A percentile compares a stretch with the other conserved stretches of the same genome.
These are phyloP conservation scores for Tubulanus polymorphus DNA, from an alignment of 2,888 invertebrate genomes.

Conservation along the genomic window DNA sequence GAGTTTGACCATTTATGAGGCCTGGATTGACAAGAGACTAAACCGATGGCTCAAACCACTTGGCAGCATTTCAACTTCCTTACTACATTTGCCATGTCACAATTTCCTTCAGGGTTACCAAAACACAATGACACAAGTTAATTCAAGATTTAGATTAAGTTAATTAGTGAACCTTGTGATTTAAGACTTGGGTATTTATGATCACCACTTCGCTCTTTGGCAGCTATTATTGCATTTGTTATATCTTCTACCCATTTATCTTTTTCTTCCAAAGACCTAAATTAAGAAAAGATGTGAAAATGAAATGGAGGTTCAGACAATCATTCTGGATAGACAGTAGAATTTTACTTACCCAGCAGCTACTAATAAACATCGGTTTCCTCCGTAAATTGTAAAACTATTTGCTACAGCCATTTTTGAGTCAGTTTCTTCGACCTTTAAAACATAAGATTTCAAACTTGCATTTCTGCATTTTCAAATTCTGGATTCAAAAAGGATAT, in stretches of 20 bases:
- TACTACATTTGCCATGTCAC: too few relatives aligned
- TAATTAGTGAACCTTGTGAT: slow-evolving; percentile 39
- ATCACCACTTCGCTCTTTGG: slow-evolving; percentile 50
- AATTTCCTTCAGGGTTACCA: too few relatives aligned
- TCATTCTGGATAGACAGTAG: background rate
- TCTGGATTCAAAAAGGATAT: too few relatives aligned
- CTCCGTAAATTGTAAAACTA: slow-evolving; percentile 79
- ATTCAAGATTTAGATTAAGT: too few relatives aligned
- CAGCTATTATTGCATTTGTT: slow-evolving; percentile 59
- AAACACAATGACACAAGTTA: too few relatives aligned
- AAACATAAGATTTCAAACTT: too few relatives aligned
- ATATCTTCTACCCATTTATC: slow-evolving; percentile 81
- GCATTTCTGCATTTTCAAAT: too few relatives aligned
- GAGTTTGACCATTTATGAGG: too few relatives aligned
- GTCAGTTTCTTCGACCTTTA: slow-evolving; percentile 67
- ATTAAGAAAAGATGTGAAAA: slow-evolving; percentile 39
- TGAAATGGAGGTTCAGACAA: background rate
- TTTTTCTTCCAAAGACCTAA: slow-evolving; percentile 76
- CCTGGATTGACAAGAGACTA: too few relatives aligned
- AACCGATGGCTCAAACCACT: too few relatives aligned
- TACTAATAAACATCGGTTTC: slow-evolving; percentile 73
- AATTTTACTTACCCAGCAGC: slow-evolving; percentile 60
- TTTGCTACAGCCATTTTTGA: slow-evolving; percentile 61
- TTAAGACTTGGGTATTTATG: slow-evolving; percentile 46
- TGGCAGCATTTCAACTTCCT: too few relatives aligned